phyloP scores from a whole-genome alignment of 2,113 vertebrate genomes.

The Pygoscelis antarcticus region DNA sequence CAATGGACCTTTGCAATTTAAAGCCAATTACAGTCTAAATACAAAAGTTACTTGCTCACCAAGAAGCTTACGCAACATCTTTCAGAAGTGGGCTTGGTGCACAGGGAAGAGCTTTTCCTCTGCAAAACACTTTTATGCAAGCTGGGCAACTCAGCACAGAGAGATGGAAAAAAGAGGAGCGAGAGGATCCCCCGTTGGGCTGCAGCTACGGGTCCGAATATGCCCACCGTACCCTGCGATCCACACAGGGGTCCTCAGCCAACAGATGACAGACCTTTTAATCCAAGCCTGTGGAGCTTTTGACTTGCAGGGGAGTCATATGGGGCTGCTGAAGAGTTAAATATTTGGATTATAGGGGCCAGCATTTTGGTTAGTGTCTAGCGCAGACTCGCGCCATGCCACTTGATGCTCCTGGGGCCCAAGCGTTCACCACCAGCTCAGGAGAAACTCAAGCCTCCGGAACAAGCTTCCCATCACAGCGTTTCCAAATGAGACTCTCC shows the following conservation, averaged over 20 bases:
- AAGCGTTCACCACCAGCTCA: neutral
- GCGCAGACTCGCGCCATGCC: fast-evolving
- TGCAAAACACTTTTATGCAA: neutral
- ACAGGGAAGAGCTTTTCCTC: neutral
- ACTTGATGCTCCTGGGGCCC: neutral
- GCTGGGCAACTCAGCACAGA: neutral
- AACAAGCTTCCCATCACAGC: neutral
- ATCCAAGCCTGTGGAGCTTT: neutral
- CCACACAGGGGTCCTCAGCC: neutral
- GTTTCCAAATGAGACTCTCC: neutral
- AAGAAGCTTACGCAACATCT: neutral
- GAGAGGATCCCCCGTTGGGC: neutral
- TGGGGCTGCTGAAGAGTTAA: neutral
- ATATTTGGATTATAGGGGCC: neutral
- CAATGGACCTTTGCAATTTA: constrained; percentile 55
- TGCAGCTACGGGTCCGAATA: neutral
- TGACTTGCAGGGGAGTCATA: neutral
- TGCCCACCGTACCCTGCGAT: neutral
- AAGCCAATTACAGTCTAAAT: constrained; percentile 54
- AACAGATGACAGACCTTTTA: neutral
- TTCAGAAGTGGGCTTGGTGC: neutral
- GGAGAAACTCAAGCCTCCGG: neutral
- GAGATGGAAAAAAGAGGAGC: neutral
- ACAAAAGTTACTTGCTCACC: neutral
- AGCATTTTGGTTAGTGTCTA: no score